Conservation (phyloP, 2,888 invertebrate genomes). For the Eledone cirrhosa region DNA sequence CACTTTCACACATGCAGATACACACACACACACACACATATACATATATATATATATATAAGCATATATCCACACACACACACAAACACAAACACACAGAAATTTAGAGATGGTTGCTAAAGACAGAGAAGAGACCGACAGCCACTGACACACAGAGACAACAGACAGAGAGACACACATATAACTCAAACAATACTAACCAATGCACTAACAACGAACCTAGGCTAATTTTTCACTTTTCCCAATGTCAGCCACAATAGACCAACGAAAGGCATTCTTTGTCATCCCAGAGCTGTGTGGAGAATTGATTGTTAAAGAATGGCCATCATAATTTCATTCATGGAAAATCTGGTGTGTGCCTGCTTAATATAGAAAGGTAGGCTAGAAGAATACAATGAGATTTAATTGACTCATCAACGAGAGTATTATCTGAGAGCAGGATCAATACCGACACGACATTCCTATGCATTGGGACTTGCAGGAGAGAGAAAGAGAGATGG, state of each 20-base stretch:
- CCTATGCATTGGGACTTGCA: constrained; percentile 32
- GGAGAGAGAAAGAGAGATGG: neutral
- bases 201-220: neutral
- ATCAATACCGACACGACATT: constrained; percentile 42
- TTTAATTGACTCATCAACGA: constrained; percentile 46
- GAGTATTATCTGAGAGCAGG: constrained; percentile 41
- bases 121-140: too few relatives aligned
- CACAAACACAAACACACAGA: too few relatives aligned
- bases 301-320: constrained; percentile 26
- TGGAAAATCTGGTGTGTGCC: constrained; percentile 29
- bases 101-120: too few relatives aligned
- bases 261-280: constrained; percentile 27
- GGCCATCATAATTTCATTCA: constrained; percentile 26
- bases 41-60: too few relatives aligned
- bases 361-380: constrained; percentile 30
- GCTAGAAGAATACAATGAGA: constrained; percentile 38
- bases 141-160: too few relatives aligned
- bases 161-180: too few relatives aligned
- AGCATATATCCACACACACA: too few relatives aligned
- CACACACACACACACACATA: too few relatives aligned
- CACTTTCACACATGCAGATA: too few relatives aligned
- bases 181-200: too few relatives aligned
- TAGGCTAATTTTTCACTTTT: constrained; percentile 26
- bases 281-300: constrained; percentile 21
- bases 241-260: constrained; percentile 24